phyloP scores from a whole-genome alignment of 2,888 invertebrate species.

The Heteromurus nitidus region DNA sequence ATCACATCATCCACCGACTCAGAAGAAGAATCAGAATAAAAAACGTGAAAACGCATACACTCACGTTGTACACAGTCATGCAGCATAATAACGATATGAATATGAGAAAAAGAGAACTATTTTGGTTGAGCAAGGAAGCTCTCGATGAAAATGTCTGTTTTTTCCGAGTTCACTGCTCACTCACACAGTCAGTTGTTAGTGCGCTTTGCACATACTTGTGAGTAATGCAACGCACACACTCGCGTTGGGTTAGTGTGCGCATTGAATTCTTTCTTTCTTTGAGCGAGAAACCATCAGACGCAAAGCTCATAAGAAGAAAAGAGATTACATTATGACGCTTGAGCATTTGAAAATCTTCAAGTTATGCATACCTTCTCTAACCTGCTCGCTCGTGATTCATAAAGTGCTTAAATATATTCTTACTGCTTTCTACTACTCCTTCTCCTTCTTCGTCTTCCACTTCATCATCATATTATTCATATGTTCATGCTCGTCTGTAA shows the following conservation, averaged over 20 bases:
- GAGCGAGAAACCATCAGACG: no score
- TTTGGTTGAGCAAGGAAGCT: conserved; percentile 22
- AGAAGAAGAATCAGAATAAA: conserved; percentile 4
- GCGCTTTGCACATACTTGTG: neutral
- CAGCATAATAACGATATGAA: conserved; percentile 3
- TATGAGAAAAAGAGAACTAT: conserved; percentile 6
- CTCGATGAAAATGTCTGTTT: conserved; percentile 15
- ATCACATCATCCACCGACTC: neutral
- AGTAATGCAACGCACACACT: neutral
- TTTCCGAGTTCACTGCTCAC: conserved; percentile 21
- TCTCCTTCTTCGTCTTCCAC: neutral
- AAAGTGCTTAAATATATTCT: neutral
- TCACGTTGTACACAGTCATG: neutral
- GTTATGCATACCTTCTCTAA: neutral
- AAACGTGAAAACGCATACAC: conserved; percentile 19
- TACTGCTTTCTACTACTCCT: conserved; percentile 10
- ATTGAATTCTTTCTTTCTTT: neutral
- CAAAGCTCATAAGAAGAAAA: conserved; percentile 6
- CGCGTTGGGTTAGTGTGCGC: neutral
- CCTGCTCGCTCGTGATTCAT: neutral
- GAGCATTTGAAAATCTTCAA: neutral
- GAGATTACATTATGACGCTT: neutral
- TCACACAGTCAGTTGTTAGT: neutral
- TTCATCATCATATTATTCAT: neutral
- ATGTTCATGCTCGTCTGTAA: neutral